Conservation (phyloP, 2,113 vertebrate genomes). For the Thunnus maccoyii region DNA sequence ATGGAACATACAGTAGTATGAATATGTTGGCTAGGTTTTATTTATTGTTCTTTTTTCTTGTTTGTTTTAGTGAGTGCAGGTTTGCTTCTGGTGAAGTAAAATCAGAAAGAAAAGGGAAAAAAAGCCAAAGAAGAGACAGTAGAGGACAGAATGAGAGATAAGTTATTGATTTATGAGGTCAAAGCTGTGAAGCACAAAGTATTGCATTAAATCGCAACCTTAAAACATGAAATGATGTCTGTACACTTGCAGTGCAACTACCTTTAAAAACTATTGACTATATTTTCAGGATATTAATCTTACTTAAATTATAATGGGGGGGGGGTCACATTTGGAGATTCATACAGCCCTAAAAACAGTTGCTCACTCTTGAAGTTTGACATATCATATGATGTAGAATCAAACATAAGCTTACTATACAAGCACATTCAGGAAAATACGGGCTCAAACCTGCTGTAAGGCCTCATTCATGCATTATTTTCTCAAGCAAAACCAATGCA, state of each 20-base stretch:
- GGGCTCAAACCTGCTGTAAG: background rate
- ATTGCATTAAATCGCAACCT: background rate
- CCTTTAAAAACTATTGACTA: background rate
- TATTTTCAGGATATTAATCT: background rate
- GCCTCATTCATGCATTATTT: background rate
- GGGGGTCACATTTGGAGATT: background rate
- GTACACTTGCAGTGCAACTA: background rate
- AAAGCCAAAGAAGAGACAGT: conserved; percentile 3
- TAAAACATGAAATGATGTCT: background rate
- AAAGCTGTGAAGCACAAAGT: conserved; percentile 23
- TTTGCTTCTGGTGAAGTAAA: conserved; percentile 15
- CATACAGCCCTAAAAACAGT: background rate
- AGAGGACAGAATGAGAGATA: conserved; percentile 1
- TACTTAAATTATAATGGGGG: background rate
- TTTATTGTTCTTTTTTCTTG: background rate
- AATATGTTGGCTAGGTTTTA: conserved; percentile 28
- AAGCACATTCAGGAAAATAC: background rate
- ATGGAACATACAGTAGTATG: conserved; percentile 35
- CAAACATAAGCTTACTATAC: background rate
- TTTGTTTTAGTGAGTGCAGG: conserved; percentile 27
- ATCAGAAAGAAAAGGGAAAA: background rate
- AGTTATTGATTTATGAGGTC: conserved; percentile 32
- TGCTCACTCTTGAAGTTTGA: background rate
- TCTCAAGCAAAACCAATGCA: conserved; percentile 24
- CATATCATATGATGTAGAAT: background rate